Conservation (phyloP, 1,140 invertebrate species). For the Chionoecetes opilio region DNA sequence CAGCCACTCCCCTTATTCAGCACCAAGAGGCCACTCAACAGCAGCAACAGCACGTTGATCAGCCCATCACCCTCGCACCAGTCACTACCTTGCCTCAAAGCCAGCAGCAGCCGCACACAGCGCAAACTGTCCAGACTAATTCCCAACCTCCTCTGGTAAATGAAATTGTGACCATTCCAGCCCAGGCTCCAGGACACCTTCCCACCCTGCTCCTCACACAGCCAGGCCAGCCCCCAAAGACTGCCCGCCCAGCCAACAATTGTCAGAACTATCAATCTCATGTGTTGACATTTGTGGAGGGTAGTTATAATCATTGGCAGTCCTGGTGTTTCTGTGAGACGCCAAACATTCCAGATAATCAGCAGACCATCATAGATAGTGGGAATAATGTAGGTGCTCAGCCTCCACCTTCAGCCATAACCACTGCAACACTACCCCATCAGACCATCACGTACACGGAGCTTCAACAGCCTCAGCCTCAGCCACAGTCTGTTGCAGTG, state of each 20-base stretch:
- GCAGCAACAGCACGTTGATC: conserved; percentile 60
- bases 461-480: conserved; percentile 62
- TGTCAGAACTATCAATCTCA: conserved; percentile 79
- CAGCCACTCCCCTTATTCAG: conserved; percentile 30
- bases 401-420: conserved; percentile 12
- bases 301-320: conserved; percentile 80
- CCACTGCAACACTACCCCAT: conserved; percentile 39
- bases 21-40: conserved; percentile 51
- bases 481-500: conserved; percentile 56
- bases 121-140: neutral
- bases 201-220: conserved; percentile 75
- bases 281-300: conserved; percentile 79
- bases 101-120: conserved; percentile 50
- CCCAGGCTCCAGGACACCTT: conserved; percentile 64
- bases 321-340: conserved; percentile 80
- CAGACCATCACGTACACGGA: conserved; percentile 72
- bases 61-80: conserved; percentile 56
- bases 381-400: conserved; percentile 44
- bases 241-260: conserved; percentile 77
- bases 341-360: conserved; percentile 66
- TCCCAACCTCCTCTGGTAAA: conserved; percentile 50
- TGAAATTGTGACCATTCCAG: conserved; percentile 67
- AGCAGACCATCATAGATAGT: conserved; percentile 51
- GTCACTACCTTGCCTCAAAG: conserved; percentile 50
- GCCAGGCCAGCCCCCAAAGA: conserved; percentile 76